These are phyloP conservation scores for Drosophila funebris DNA, from an alignment of 1,140 invertebrate genomes.

Conservation along the genomic window DNA sequence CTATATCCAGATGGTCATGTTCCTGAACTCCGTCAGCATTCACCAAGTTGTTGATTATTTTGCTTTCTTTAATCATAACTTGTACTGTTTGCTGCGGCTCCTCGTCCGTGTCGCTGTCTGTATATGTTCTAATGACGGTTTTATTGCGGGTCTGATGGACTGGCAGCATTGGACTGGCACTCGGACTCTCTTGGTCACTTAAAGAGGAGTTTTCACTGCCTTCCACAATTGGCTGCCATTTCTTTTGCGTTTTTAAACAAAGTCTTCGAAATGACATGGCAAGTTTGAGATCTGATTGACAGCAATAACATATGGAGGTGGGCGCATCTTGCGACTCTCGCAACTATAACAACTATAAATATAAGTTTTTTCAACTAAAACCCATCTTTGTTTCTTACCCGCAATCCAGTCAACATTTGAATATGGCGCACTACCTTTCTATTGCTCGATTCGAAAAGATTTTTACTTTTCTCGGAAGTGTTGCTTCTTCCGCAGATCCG, in stretches of 20 bases:
- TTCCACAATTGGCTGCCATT: conserved; percentile 17
- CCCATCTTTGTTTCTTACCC: conserved; percentile 18
- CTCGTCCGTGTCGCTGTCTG: conserved; percentile 12
- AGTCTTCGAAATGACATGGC: conserved; percentile 51
- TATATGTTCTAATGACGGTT: not conserved
- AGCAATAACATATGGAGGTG: conserved; percentile 52
- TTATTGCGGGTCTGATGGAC: not conserved
- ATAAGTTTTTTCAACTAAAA: not conserved
- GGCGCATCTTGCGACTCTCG: too few species aligned
- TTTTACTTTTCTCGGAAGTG: conserved; percentile 29
- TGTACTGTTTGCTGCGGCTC: conserved; percentile 41
- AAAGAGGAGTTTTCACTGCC: not conserved
- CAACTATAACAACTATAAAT: too few species aligned
- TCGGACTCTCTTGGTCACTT: conserved; percentile 20
- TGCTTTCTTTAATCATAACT: conserved; percentile 42
- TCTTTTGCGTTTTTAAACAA: conserved; percentile 55
- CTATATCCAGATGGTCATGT: conserved; percentile 13
- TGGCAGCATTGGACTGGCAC: not conserved
- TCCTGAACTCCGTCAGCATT: not conserved
- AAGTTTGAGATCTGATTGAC: conserved; percentile 50
- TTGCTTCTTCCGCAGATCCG: conserved; percentile 51
- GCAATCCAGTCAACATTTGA: conserved; percentile 44
- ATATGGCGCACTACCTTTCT: conserved; percentile 42
- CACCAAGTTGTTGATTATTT: not conserved
- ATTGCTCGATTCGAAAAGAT: conserved; percentile 50